Evolutionary conservation across 2,888 invertebrate genomes (phyloP), one percentile per base, ranked within the genome.

Genomic region (Linnaemya tessellans): DNA sequence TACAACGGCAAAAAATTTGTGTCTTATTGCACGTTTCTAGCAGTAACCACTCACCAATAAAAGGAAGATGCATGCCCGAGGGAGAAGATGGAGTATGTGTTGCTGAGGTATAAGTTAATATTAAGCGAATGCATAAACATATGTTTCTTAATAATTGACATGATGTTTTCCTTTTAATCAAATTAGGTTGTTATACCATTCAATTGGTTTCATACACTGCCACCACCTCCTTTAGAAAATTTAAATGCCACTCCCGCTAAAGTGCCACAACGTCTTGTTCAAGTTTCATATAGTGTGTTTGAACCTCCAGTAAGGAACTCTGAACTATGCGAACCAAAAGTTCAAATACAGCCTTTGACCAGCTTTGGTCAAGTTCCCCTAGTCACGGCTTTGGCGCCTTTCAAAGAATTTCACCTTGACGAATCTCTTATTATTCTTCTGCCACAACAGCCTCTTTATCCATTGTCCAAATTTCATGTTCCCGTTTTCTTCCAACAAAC

Each of bases 61-160:
- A 97, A 73, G 96, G 98, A 0, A 96, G 97, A n/a, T 98, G 98
- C 93, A 97, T 97, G 89, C 98, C 98, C 1, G 97, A 97, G 91
- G 97, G 97, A 13, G 97, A 97, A 90, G 97, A 98, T 91, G 97
- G 98, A 0, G 98, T 98, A 0, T 98, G 98, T 91, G 94, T 98
- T 74, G 97, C 97, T 0, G 96, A 97, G 91, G 93, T 93, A 79
- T 38, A 15, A 5, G 3, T 43, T 15, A n/a, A 35, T 20, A 41
- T 62, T 64, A 13, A 0, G 9, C 7, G 4, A 35, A 38, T 1
- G 2, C 25, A 49, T 41, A 49, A 7, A 49, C n/a, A 49, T 18
- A 13, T 41, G 22, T 41, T n/a, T 22, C 38, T 41, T 18, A 1
- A 56, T 1, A n/a, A 11, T 38, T 18, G 60, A 46, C 22, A 38